phyloP scores from a whole-genome alignment of 2,888 invertebrate species.

The Coleophora flavipennella region DNA sequence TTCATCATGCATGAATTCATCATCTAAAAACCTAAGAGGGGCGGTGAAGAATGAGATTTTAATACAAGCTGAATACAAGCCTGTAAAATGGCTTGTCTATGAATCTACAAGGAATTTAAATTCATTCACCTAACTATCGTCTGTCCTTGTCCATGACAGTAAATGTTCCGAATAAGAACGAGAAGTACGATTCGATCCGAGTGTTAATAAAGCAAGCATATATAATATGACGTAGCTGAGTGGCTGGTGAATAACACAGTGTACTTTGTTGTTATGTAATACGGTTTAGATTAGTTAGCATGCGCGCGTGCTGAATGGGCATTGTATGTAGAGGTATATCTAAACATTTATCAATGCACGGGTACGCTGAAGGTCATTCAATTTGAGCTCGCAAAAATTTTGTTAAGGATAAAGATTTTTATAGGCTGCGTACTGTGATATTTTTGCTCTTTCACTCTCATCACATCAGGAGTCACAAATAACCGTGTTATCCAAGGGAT shows the following conservation, averaged over 20 bases:
- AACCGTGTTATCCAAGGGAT: too few relatives aligned
- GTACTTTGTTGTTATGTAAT: slow-evolving; percentile 27
- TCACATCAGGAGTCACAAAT: too few relatives aligned
- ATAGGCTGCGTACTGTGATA: too few relatives aligned
- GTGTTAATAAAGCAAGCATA: slow-evolving; percentile 54
- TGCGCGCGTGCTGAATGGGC: slow-evolving; percentile 39
- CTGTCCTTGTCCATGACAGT: slow-evolving; percentile 33
- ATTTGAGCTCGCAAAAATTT: slow-evolving; percentile 20
- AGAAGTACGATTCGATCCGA: slow-evolving; percentile 44
- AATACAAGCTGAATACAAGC: too few relatives aligned
- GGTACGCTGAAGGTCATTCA: slow-evolving; percentile 51
- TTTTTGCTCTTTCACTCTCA: too few relatives aligned
- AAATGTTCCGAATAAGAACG: slow-evolving; percentile 33
- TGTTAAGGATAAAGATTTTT: too few relatives aligned
- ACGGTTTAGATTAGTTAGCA: slow-evolving; percentile 31
- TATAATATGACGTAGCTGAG: slow-evolving; percentile 26
- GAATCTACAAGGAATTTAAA: slow-evolving; percentile 21
- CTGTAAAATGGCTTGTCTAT: too few relatives aligned
- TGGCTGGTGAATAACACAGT: slow-evolving; percentile 12
- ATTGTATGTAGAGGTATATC: slow-evolving; percentile 63
- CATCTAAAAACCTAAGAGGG: too few relatives aligned
- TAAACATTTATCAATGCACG: slow-evolving; percentile 64
- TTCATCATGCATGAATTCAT: too few relatives aligned
- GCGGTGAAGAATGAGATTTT: too few relatives aligned
- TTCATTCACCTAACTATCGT: slow-evolving; percentile 43